phyloP scores from a whole-genome alignment of 2,888 invertebrate genomes.

The Dorcus hopei region DNA sequence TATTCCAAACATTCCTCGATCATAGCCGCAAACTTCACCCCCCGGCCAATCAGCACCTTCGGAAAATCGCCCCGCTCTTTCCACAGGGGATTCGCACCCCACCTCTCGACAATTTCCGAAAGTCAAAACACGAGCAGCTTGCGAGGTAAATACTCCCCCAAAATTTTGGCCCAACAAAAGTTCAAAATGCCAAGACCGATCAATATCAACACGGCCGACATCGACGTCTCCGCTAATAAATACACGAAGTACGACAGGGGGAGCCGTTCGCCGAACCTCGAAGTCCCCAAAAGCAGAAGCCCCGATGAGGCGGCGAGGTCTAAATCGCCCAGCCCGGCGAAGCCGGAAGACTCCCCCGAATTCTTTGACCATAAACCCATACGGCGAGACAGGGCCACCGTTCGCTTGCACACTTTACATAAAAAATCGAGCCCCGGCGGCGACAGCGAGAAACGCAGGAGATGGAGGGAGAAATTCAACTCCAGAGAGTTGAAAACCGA shows the following conservation, averaged over 20 bases:
- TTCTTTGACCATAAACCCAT: constrained; percentile 49
- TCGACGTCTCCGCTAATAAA: constrained; percentile 73
- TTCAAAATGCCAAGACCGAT: constrained; percentile 61
- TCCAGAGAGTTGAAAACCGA: constrained; percentile 53
- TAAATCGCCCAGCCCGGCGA: constrained; percentile 21
- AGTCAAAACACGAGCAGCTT: constrained; percentile 51
- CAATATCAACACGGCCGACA: constrained; percentile 79
- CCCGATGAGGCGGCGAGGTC: constrained; percentile 18
- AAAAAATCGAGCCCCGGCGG: constrained; percentile 34
- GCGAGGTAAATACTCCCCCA: constrained; percentile 54
- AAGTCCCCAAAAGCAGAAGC: constrained; percentile 2
- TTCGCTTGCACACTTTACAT: constrained; percentile 67
- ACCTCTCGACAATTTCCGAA: constrained; percentile 71
- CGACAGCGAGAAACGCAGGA: constrained; percentile 40
- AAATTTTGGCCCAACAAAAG: constrained; percentile 47
- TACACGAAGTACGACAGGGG: constrained; percentile 51
- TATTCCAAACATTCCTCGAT: constrained; percentile 57
- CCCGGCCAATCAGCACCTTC: constrained; percentile 32
- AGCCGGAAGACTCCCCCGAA: constrained; percentile 27
- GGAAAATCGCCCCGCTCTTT: constrained; percentile 30
- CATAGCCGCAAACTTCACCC: constrained; percentile 40
- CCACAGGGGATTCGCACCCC: constrained; percentile 64
- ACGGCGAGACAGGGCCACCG: constrained; percentile 69
- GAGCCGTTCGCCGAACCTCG: not conserved
- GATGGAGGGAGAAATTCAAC: constrained; percentile 62